These are phyloP conservation scores for Telmatochromis sp. DNA, from an alignment of 2,113 vertebrate species.

Conservation along the genomic window DNA sequence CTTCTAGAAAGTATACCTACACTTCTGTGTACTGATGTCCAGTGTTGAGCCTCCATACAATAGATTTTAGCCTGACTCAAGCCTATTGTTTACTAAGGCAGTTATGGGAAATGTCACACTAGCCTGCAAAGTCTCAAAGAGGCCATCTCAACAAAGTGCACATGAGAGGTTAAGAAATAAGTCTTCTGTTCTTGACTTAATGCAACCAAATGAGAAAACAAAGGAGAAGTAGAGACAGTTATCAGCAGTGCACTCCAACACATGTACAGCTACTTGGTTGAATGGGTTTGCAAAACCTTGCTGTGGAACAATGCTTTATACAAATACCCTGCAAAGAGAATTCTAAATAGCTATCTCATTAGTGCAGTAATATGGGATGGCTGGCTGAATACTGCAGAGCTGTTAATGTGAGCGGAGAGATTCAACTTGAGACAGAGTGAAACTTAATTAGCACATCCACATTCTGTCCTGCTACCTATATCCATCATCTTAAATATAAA, in stretches of 20 bases:
- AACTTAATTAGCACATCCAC: slow-evolving; percentile 66
- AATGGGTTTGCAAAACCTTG: slow-evolving; percentile 39
- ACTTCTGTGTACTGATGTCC: background rate
- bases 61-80: background rate
- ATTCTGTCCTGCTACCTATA: slow-evolving; percentile 36
- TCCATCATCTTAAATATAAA: slow-evolving; percentile 16
- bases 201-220: slow-evolving; percentile 12
- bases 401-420: slow-evolving; percentile 52
- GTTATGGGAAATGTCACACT: background rate
- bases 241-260: slow-evolving; percentile 11
- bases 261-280: slow-evolving; percentile 22
- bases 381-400: slow-evolving; percentile 56
- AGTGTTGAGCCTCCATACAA: background rate
- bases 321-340: slow-evolving; percentile 65
- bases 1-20: background rate
- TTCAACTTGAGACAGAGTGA: slow-evolving; percentile 47
- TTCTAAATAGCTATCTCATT: slow-evolving; percentile 71
- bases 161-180: background rate
- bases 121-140: background rate
- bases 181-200: background rate
- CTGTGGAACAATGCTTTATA: slow-evolving; percentile 61
- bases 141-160: background rate
- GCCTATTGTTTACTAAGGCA: background rate
- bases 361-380: slow-evolving; percentile 54
- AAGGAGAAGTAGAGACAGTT: background rate